phyloP scores from a whole-genome alignment of 2,113 vertebrate genomes.

The Oplegnathus fasciatus region DNA sequence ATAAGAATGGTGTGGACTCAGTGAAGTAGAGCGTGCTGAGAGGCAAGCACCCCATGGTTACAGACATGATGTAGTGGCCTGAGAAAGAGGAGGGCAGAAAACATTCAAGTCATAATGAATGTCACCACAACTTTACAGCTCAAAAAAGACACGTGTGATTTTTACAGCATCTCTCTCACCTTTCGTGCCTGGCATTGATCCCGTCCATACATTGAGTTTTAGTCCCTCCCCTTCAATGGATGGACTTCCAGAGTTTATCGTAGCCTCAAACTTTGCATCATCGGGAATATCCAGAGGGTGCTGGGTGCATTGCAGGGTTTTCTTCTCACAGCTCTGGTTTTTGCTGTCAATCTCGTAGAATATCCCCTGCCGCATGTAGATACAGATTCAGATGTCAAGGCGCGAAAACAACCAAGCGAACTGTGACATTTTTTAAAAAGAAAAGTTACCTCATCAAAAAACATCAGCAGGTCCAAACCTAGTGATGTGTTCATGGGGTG shows the following conservation, averaged over 20 bases:
- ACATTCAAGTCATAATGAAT: background rate
- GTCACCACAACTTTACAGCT: background rate
- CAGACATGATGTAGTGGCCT: slow-evolving; percentile 63
- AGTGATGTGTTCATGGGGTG: slow-evolving; percentile 62
- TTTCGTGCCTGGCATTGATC: slow-evolving; percentile 55
- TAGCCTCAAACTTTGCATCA: slow-evolving; percentile 38
- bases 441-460: slow-evolving; percentile 80
- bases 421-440: background rate
- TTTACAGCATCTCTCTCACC: slow-evolving; percentile 35
- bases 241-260: slow-evolving; percentile 33
- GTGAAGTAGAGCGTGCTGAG: slow-evolving; percentile 48
- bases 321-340: slow-evolving; percentile 85
- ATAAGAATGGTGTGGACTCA: slow-evolving; percentile 53
- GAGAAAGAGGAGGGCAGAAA: slow-evolving; percentile 15
- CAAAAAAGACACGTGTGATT: background rate
- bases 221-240: slow-evolving; percentile 75
- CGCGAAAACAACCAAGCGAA: background rate
- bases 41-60: slow-evolving; percentile 77
- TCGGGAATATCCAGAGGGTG: slow-evolving; percentile 78
- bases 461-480: slow-evolving; percentile 80
- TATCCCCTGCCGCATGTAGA: slow-evolving; percentile 53
- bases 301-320: slow-evolving; percentile 70
- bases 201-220: slow-evolving; percentile 64
- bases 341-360: slow-evolving; percentile 83
- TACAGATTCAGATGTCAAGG: slow-evolving; percentile 1